Percentiles rank a stretch among this genome's conserved stretches.
phyloP scores from a whole-genome alignment of 2,888 invertebrate genomes.

The Acleris holmiana region DNA sequence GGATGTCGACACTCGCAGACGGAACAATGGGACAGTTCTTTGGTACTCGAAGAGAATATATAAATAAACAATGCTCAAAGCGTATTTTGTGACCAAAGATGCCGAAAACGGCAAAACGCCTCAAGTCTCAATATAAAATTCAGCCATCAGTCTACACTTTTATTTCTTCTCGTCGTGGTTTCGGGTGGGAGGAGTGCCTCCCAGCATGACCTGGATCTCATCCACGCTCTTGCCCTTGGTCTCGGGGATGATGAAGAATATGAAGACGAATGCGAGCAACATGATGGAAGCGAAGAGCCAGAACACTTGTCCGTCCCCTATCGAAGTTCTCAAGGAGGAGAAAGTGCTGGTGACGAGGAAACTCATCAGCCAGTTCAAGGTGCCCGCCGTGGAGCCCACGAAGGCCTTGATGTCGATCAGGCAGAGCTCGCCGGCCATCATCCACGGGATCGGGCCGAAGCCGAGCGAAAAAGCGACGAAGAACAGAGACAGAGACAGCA shows the following conservation, averaged over 20 bases:
- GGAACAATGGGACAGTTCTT: conserved; percentile 53
- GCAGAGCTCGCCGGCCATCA: conserved; percentile 92
- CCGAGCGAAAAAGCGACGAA: conserved; percentile 93
- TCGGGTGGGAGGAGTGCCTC: conserved; percentile 58
- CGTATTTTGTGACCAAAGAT: conserved; percentile 50
- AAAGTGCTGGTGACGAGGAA: conserved; percentile 92
- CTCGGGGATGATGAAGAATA: conserved; percentile 87
- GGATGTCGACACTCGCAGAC: conserved; percentile 22
- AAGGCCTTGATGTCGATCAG: conserved; percentile 91
- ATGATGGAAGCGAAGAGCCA: conserved; percentile 90
- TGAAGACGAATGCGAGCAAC: conserved; percentile 86
- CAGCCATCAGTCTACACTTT: conserved; percentile 61
- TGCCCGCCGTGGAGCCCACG: conserved; percentile 90
- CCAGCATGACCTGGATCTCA: conserved; percentile 85
- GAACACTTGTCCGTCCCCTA: conserved; percentile 88
- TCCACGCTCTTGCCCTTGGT: conserved; percentile 89
- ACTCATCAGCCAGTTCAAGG: conserved; percentile 92
- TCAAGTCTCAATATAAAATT: conserved; percentile 56
- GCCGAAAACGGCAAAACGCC: conserved; percentile 42
- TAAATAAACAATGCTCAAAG: conserved; percentile 52
- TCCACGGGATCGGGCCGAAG: conserved; percentile 95
- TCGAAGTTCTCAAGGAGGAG: conserved; percentile 77
- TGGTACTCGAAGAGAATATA: conserved; percentile 56
- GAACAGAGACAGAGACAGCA: conserved; percentile 89
- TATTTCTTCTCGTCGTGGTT: conserved; percentile 65